Evolutionary conservation across 2,888 invertebrate genomes (phyloP), one percentile per base, ranked within the genome.

Genomic region (Linnaemya vulpina): DNA sequence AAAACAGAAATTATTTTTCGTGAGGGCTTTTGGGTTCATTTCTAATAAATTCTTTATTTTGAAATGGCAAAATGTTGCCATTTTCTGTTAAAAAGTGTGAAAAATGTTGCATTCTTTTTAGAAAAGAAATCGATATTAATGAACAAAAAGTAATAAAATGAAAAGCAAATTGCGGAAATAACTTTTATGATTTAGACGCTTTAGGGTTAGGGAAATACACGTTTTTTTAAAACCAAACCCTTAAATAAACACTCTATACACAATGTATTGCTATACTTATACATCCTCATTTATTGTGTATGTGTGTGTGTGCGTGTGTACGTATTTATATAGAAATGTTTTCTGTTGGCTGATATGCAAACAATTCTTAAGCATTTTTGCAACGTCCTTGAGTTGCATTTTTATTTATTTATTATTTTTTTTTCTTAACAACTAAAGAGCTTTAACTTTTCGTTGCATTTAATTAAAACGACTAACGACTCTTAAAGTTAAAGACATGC

Each of bases 321-420:
- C n/a, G n/a, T n/a, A n/a, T 46, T 4, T n/a, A 15, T 22, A 53
- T 25, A 60, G 25, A 35, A 11, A 73, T 20, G 22, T 74, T 51
- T 38, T 63, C 25, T 63, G 60, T 53, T 10, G n/a, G 30, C 25
- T 51, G 60, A 40, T 60, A 43, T 25, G 25, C 15, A 49, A 65
- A 46, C 22, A 67, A 77, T 40, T 51, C 58, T 60, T 68, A 1
- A 63, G 55, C 7, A 71, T 38, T 71, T 70, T 71, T 40, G 30
- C 79, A 71, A 65, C 51, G 79, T 79, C 79, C 79, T 79, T 79
- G 71, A 73, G 35, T 20, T 55, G 20, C 25, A 30, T 30, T 49
- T n/a, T 2, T 11, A 8, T 15, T 10, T 30, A 10, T 25, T 3
- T 55, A 22, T 60, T 35, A n/a, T n/a, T 60, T 9, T 51, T 8